Base-by-base conservation (phyloP, 1,140 invertebrate species). In the Himalopsyche phryganea region DNA sequence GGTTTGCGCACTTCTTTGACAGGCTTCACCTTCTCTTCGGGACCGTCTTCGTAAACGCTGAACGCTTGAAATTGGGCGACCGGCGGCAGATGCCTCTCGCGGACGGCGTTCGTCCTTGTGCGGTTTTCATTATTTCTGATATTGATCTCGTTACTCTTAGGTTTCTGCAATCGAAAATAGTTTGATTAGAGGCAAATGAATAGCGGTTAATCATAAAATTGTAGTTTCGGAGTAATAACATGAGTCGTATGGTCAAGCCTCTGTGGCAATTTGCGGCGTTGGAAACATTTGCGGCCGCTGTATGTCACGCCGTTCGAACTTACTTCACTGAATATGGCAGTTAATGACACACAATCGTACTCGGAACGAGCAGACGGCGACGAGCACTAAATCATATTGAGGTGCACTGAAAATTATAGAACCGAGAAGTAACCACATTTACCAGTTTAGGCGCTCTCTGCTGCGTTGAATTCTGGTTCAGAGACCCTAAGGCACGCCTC, bases 1-100 rank as follows among this genome's bases (percentile, higher is more conserved):
- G 6, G 6, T 42, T 42, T 42, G 6, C 40, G 6, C 9, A 9
- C 6, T 42, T 42, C 6, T 11, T 42, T 7, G 14, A 9, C 14
- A 42, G 7, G 9, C 77, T 50, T 76, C 75, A 4, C 71, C 66
- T 67, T 77, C 75, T 56, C 69, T 70, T 81, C 69, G 32, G 79
- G 67, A 61, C 82, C 82, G 65, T 88, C 85, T 71, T 88, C 86
- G 54, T 88, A 88, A 10, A 88, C 83, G 61, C 85, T 87, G 64
- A 88, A 86, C 11, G 80, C 80, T 69, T 85, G 80, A 71, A 88
- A 88, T 65, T 85, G 83, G 42, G 83, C 83, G 55, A 85, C 81
- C 19, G 81, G 83, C 19, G 80, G 75, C 4, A 57, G 50, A 10
- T 28, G 15, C 40, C 54, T 56, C n/a, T 56, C 57, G 5, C 40